A percentile compares a stretch with the other conserved stretches of the same genome.
phyloP scores from a whole-genome alignment of 2,797 vertebrate species.

The Artibeus jamaicensis region DNA sequence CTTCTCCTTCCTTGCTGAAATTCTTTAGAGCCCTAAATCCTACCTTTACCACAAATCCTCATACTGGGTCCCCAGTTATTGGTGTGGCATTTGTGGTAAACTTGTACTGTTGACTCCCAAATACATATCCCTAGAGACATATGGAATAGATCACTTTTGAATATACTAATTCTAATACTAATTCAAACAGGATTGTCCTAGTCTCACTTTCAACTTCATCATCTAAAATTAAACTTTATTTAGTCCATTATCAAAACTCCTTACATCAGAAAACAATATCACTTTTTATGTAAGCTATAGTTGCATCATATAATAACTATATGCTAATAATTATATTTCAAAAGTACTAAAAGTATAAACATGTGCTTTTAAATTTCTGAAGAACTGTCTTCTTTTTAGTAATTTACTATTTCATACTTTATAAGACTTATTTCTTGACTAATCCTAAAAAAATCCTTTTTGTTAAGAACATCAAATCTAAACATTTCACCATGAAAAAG shows the following conservation, averaged over 20 bases:
- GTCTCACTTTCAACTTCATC: background rate
- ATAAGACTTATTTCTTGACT: background rate
- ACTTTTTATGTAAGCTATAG: background rate
- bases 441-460: background rate
- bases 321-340: background rate
- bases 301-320: background rate
- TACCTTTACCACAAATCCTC: background rate
- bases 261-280: background rate
- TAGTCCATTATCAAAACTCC: background rate
- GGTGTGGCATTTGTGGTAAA: background rate
- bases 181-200: background rate
- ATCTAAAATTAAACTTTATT: slow-evolving; percentile 18
- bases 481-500: background rate
- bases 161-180: background rate
- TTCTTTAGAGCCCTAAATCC: background rate
- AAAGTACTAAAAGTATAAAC: background rate
- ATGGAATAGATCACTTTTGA: background rate
- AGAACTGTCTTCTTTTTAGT: background rate
- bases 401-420: background rate
- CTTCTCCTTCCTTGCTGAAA: background rate
- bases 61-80: background rate
- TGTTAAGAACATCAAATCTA: background rate
- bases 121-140: background rate
- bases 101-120: background rate
- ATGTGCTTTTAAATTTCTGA: background rate